Conservation (phyloP, 1,140 invertebrate genomes). For the Trichogramma pretiosum region DNA sequence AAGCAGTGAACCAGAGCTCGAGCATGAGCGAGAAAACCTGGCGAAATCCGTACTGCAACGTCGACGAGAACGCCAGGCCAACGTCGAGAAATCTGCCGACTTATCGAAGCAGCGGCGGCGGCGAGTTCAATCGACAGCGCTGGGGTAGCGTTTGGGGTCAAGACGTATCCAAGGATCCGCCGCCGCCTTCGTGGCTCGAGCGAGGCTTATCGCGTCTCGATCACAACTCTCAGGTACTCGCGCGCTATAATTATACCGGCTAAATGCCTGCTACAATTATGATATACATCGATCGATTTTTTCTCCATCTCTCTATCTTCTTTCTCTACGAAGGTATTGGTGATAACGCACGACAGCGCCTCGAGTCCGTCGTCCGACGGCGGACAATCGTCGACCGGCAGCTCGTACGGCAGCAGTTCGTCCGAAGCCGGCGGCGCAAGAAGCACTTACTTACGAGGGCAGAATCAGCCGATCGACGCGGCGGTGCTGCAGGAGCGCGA, state of each 20-base stretch:
- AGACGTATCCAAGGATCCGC: conserved; percentile 35
- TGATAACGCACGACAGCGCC: conserved; percentile 40
- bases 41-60: conserved; percentile 36
- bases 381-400: conserved; percentile 34
- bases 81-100: conserved; percentile 32
- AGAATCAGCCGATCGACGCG: conserved; percentile 62
- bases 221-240: conserved; percentile 34
- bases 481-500: conserved; percentile 59
- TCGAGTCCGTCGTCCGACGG: conserved; percentile 38
- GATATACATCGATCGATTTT: too few species aligned
- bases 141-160: conserved; percentile 66
- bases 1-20: conserved; percentile 10
- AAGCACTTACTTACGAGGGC: conserved; percentile 60
- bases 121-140: conserved; percentile 54
- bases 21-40: conserved; percentile 30
- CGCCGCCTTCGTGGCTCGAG: conserved; percentile 55
- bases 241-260: background rate
- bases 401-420: conserved; percentile 34
- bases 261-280: too few species aligned
- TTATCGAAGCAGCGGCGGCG: conserved; percentile 34
- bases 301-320: too few species aligned
- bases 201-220: conserved; percentile 46
- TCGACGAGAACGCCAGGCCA: conserved; percentile 31
- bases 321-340: conserved; percentile 28
- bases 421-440: too few species aligned